phyloP scores from a whole-genome alignment of 2,888 invertebrate genomes.

The Eudemis profundana region DNA sequence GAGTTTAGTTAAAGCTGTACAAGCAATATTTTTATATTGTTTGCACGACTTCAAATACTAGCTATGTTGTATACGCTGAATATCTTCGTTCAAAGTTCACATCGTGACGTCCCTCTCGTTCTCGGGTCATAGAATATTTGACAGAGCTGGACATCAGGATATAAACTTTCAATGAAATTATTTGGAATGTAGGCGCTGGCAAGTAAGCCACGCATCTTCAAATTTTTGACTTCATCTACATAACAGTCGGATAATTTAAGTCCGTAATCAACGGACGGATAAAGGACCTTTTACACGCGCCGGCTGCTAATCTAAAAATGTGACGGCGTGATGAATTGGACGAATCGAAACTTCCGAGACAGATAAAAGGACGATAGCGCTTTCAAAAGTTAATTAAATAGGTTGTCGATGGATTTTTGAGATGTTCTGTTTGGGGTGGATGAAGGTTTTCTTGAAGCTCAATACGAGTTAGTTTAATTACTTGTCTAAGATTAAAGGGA shows the following conservation, averaged over 20 bases:
- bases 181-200: too few species aligned
- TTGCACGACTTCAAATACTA: too few species aligned
- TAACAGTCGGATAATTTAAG: constrained; percentile 66
- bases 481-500: background rate
- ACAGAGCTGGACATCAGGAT: too few species aligned
- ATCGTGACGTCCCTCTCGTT: too few species aligned
- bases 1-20: too few species aligned
- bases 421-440: constrained; percentile 17
- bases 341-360: constrained; percentile 55
- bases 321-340: constrained; percentile 62
- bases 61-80: too few species aligned
- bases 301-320: constrained; percentile 66
- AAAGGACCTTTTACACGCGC: constrained; percentile 68
- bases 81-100: too few species aligned
- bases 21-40: too few species aligned
- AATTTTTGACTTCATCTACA: constrained; percentile 1
- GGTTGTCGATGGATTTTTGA: constrained; percentile 36
- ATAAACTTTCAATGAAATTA: too few species aligned
- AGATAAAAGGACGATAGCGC: constrained; percentile 45
- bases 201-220: constrained; percentile 2
- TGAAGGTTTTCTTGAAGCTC: background rate
- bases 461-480: constrained; percentile 16
- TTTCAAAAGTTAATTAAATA: constrained; percentile 43
- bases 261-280: constrained; percentile 72
- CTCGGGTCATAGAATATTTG: too few species aligned